Evolutionary conservation across 1,140 invertebrate genomes (phyloP), one percentile per base, ranked within the genome.

Genomic region (Manduca sexta): DNA sequence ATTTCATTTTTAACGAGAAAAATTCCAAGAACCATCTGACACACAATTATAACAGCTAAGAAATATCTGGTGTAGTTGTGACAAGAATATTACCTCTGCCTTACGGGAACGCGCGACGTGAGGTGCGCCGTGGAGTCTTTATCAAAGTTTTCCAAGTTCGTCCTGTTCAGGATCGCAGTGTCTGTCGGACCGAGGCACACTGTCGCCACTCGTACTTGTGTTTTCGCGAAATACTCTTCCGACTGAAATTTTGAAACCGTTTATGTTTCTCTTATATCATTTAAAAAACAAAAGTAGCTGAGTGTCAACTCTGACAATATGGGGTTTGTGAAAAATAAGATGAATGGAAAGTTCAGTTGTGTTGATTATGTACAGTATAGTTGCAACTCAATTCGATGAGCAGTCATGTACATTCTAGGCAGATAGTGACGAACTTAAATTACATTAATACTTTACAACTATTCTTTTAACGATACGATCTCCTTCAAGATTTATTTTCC

Each of bases 141-240:
- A 21, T 65, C 54, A n/a, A 69, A 69, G 38, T 70, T 68, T 30
- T 67, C 56, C 35, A 59, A 64, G 49, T 65, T 67, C 8, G 43
- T 62, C 54, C 68, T 71, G 38, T 78, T 63, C 13, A 82, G 45
- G 11, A 82, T 60, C 1, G 71, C 78, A 0, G 87, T 88, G 56
- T 86, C 81, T 1, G 87, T 88, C 4, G 79, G 72, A 0, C 87
- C 87, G 3, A 87, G 74, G 52, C 86, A 88, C 3, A 87, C 71
- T 6, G 76, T 78, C 17, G 87, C 51, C 35, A 87, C 70, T 1
- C 83, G 69, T 3, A 88, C 85, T 41, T 83, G 65, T 11, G 72
- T 75, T 16, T 64, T 70, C 18, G 57, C 38, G 52, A 65, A 78
- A 33, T 63, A 50, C 43, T 64, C 66, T 12, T 76, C 61, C 12